Base-by-base conservation (phyloP, 2,113 vertebrate species). In the Dolichallabes microphthalmus region DNA sequence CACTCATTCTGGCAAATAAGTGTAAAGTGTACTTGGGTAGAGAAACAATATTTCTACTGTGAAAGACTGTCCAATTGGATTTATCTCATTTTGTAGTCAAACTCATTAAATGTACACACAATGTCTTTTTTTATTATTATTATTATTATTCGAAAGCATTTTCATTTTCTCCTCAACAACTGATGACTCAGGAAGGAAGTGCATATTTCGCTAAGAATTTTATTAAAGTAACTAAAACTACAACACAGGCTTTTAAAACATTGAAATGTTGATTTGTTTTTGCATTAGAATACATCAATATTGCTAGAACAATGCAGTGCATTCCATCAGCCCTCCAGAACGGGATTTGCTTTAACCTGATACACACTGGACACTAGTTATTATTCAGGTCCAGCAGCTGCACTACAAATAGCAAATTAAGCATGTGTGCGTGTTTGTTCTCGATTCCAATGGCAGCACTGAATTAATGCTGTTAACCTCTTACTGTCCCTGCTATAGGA, bases 301-400 rank as follows among this genome's bases (percentile, higher is more conserved):
- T 30, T 69, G 9, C 22, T 52, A 7, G 45, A 52, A 74, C 22
- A 1, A 7, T n/a, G 71, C 25, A 15, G 25, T 3, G 45, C 2
- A 2, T 52, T 52, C 39, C 39, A 52, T 8, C 12, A n/a, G 71
- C 68, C 32, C 17, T 6, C 22, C 30, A 25, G 45, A 39, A 15
- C 15, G 30, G 22, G 39, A 17, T 35, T 39, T 35, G 2, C 81
- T 71, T 82, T 2, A 32, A 32, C 17, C 19, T 55, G 19, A 15
- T 71, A 20, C 45, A 53, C 64, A 32, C 68, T 60, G 82, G 69
- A 83, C 82, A 3, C 35, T 61, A n/a, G 55, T 74, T 63, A 71
- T 61, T 74, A 83, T 74, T 74, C 82, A 50, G 69, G 69, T 50
- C 69, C 32, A 83, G 69, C 11, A 61, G 4, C 55, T 45, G 35